These are phyloP conservation scores for Mormyrops boulengeri DNA, from an alignment of 2,797 vertebrate genomes.

Conservation along the genomic window DNA sequence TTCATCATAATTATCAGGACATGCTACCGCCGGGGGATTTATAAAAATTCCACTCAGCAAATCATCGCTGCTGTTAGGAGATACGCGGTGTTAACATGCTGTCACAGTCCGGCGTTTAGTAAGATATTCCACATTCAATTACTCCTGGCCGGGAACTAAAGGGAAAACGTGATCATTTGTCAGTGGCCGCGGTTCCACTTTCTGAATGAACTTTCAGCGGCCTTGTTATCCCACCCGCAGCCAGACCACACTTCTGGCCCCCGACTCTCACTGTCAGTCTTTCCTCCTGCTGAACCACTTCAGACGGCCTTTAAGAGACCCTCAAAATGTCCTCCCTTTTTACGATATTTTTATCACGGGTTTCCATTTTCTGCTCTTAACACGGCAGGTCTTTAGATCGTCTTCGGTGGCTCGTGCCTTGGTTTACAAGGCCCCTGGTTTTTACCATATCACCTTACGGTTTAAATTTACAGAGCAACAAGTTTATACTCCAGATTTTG, in stretches of 20 bases:
- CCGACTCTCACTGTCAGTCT: slow-evolving; percentile 16
- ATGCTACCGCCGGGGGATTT: slow-evolving; percentile 72
- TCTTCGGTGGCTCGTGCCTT: neutral
- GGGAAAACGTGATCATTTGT: slow-evolving; percentile 59
- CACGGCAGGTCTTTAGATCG: neutral
- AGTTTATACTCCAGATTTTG: neutral
- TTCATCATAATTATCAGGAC: slow-evolving; percentile 88
- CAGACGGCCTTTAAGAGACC: neutral
- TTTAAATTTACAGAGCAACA: neutral
- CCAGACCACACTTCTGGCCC: slow-evolving; percentile 31
- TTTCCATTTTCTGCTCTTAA: neutral
- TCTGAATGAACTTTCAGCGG: slow-evolving; percentile 43
- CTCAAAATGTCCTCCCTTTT: neutral
- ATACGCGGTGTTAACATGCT: slow-evolving; percentile 64
- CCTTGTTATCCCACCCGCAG: slow-evolving; percentile 39
- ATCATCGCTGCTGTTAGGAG: slow-evolving; percentile 77
- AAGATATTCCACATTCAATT: slow-evolving; percentile 67
- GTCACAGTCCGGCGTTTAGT: slow-evolving; percentile 62
- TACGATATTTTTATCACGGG: neutral
- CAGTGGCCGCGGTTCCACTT: slow-evolving; percentile 43
- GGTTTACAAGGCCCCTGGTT: neutral
- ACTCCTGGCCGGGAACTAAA: slow-evolving; percentile 59
- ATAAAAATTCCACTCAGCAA: slow-evolving; percentile 83
- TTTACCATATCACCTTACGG: neutral
- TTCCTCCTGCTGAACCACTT: neutral